Base-by-base conservation (phyloP, 2,888 invertebrate genomes). In the Drosophila anomalata region DNA sequence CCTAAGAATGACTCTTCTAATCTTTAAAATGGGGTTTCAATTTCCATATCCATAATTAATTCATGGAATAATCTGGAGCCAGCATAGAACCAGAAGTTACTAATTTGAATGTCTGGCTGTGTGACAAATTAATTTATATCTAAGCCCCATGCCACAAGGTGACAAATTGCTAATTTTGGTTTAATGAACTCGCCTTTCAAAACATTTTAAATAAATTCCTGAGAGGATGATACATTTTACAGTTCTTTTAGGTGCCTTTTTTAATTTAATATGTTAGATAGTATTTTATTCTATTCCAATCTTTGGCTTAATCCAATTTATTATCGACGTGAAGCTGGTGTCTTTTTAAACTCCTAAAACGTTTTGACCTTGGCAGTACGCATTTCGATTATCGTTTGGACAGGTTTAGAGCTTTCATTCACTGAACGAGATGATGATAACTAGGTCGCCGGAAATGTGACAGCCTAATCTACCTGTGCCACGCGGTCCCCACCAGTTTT, bases 121-220 rank as follows among this genome's bases (percentile, higher is more conserved):
- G 63, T 36, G 36, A 51, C 36, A 51, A 46, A 44, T 62, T 63
- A 44, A 36, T 62, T 63, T 29, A 63, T 46, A n/a, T 22, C 9
- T 29, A 8, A 29, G 29, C 22, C 2, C 14, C 20, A 9, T 17
- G 14, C 24, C 41, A 11, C 31, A 50, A 44, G 44, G 50, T 63
- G 62, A 29, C 51, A 36, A 22, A 20, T 20, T 9, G 22, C 3
- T n/a, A 12, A 9, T 3, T n/a, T 9, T 50, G 42, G 63, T 50
- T 50, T 50, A 44, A 44, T 62, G 44, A 62, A 51, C 63, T 42
- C 9, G 4, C 7, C 17, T 26, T 22, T 26, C 36, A 39, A n/a
- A 41, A 20, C 11, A 11, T 42, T 9, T 3, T 22, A 7, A 20
- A 20, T 42, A 4, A 8, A 8, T 41, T 17, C 8, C 8, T 17